Conservation (phyloP, 2,888 invertebrate species). For the Luperina testacea region DNA sequence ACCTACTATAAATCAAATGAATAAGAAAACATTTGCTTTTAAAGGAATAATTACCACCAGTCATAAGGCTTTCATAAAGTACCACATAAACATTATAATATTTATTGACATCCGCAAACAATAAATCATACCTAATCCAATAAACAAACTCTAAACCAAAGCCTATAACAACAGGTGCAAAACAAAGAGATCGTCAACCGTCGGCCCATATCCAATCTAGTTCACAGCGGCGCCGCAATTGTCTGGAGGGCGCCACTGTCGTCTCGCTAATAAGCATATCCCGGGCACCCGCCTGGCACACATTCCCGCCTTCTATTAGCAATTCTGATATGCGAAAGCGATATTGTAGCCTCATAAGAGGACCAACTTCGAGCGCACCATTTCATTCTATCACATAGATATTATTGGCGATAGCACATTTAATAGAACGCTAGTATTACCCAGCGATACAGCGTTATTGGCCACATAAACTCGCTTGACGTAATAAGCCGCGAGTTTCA, state of each 20-base stretch:
- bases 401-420: conserved; percentile 77
- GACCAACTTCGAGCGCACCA: conserved; percentile 77
- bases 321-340: conserved; percentile 88
- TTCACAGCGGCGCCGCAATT: conserved; percentile 67
- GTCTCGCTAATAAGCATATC: conserved; percentile 74
- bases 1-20: not conserved
- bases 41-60: not conserved
- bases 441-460: conserved; percentile 81
- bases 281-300: conserved; percentile 79
- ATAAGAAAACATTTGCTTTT: not conserved
- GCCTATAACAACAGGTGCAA: conserved; percentile 50
- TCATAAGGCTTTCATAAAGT: not conserved
- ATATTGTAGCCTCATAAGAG: conserved; percentile 86
- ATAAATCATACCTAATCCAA: conserved; percentile 34
- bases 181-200: conserved; percentile 62
- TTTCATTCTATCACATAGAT: conserved; percentile 85
- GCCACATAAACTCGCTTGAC: conserved; percentile 83
- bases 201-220: conserved; percentile 61
- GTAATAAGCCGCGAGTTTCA: conserved; percentile 83
- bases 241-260: conserved; percentile 77
- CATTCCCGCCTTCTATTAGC: conserved; percentile 87
- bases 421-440: conserved; percentile 85
- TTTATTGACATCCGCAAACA: conserved; percentile 18
- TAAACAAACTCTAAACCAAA: conserved; percentile 35
- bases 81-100: conserved; percentile 26